phyloP scores from a whole-genome alignment of 2,113 vertebrate species.

The Mus spicilegus region DNA sequence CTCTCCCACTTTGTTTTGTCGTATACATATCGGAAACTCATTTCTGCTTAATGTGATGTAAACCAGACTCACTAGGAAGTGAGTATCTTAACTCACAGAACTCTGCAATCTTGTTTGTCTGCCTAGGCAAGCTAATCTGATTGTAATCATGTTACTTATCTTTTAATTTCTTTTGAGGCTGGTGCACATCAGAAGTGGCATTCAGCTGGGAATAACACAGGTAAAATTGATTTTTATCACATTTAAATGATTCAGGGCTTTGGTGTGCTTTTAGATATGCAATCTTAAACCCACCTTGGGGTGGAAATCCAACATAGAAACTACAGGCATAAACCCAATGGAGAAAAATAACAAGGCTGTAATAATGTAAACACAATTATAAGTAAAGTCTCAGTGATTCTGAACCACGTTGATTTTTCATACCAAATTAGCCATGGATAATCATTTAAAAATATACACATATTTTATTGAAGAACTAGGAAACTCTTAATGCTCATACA shows the following conservation, averaged over 20 bases:
- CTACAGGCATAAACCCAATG: not conserved
- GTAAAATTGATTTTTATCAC: slow-evolving; percentile 83
- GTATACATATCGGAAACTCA: slow-evolving; percentile 72
- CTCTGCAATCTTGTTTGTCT: slow-evolving; percentile 84
- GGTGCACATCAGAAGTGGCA: slow-evolving; percentile 83
- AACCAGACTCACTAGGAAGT: slow-evolving; percentile 82
- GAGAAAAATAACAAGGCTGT: slow-evolving; percentile 8
- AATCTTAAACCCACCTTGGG: slow-evolving; percentile 58
- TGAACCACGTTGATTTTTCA: not conserved
- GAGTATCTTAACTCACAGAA: slow-evolving; percentile 75
- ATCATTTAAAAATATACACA: slow-evolving; percentile 28
- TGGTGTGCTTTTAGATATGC: slow-evolving; percentile 47
- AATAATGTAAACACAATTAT: slow-evolving; percentile 47
- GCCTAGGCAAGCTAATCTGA: slow-evolving; percentile 83
- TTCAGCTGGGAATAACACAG: slow-evolving; percentile 79
- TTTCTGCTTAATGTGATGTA: slow-evolving; percentile 84
- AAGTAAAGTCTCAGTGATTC: slow-evolving; percentile 29
- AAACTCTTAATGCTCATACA: slow-evolving; percentile 27
- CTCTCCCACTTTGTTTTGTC: slow-evolving; percentile 64
- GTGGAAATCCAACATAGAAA: slow-evolving; percentile 34
- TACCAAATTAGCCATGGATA: not conserved
- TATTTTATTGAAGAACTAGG: slow-evolving; percentile 5
- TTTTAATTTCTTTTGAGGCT: slow-evolving; percentile 85
- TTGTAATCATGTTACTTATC: slow-evolving; percentile 86
- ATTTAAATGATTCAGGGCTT: slow-evolving; percentile 80